phyloP scores from a whole-genome alignment of 2,888 invertebrate genomes.

The Chloroclysta siterata region DNA sequence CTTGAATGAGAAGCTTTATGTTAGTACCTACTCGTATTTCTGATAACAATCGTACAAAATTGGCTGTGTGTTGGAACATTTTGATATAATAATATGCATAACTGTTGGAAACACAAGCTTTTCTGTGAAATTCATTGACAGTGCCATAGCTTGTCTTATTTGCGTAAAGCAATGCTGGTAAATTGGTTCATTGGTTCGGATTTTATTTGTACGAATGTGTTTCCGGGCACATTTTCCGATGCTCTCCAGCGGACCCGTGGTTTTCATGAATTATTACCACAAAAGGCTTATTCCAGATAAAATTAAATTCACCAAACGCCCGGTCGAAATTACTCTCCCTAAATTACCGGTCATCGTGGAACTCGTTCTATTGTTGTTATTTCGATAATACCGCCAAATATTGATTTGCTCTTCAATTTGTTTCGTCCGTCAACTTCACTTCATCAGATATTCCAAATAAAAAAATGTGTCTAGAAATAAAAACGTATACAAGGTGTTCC shows the following conservation, averaged over 20 bases:
- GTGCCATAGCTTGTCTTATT: slow-evolving; percentile 18
- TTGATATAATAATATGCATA: slow-evolving; percentile 1
- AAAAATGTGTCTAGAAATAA: slow-evolving; percentile 22
- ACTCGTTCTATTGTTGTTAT: slow-evolving; percentile 57
- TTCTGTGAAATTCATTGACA: slow-evolving; percentile 7
- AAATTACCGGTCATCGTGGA: slow-evolving; percentile 73
- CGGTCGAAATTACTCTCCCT: slow-evolving; percentile 65
- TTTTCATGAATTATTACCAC: slow-evolving; percentile 68
- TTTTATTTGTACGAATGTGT: slow-evolving; percentile 31
- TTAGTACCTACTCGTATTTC: slow-evolving; percentile 14
- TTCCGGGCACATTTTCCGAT: slow-evolving; percentile 34
- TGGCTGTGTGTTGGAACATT: slow-evolving; percentile 10
- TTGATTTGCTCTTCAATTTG: slow-evolving; percentile 56
- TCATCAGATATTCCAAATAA: slow-evolving; percentile 40
- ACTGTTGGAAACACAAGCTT: slow-evolving; percentile 5
- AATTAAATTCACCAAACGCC: slow-evolving; percentile 71
- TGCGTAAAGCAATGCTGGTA: slow-evolving; percentile 25
- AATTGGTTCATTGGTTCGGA: slow-evolving; percentile 26
- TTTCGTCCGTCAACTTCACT: slow-evolving; percentile 36
- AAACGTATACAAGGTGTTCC: slow-evolving; percentile 5
- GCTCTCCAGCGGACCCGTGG: slow-evolving; percentile 44
- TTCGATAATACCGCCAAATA: slow-evolving; percentile 63
- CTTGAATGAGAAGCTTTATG: slow-evolving; percentile 35
- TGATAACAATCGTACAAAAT: slow-evolving; percentile 12
- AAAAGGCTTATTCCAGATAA: slow-evolving; percentile 65